phyloP scores from a whole-genome alignment of 2,888 invertebrate species.

The Himalopsyche kuldschensis region DNA sequence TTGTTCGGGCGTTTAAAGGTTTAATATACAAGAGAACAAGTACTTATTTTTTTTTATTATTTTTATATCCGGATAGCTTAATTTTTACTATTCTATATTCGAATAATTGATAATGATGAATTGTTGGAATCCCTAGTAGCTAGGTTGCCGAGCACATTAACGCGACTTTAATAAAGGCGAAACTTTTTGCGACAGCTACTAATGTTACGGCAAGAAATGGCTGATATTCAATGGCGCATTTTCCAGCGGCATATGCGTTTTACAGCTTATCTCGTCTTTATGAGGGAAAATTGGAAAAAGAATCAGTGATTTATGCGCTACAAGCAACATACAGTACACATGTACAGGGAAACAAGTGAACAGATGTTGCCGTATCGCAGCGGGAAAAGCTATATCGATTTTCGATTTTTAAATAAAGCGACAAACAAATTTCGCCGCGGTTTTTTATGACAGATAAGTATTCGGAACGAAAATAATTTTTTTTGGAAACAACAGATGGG shows the following conservation, averaged over 20 bases:
- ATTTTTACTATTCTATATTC: too few species aligned
- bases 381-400: background rate
- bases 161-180: background rate
- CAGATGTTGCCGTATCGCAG: background rate
- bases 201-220: background rate
- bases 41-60: too few species aligned
- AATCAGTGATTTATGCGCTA: background rate
- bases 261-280: background rate
- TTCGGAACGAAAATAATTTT: too few species aligned
- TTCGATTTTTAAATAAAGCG: background rate
- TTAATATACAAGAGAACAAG: too few species aligned
- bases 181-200: background rate
- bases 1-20: too few species aligned
- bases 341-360: background rate
- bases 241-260: background rate
- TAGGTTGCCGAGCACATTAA: background rate
- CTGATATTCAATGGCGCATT: background rate
- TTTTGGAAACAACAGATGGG: too few species aligned
- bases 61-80: too few species aligned
- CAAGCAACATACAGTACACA: background rate
- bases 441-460: background rate
- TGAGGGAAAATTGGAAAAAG: background rate
- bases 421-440: background rate
- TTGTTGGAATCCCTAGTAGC: too few species aligned
- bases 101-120: too few species aligned